These are phyloP conservation scores for Seriola aureovittata DNA, from an alignment of 2,113 vertebrate species.

Conservation along the genomic window DNA sequence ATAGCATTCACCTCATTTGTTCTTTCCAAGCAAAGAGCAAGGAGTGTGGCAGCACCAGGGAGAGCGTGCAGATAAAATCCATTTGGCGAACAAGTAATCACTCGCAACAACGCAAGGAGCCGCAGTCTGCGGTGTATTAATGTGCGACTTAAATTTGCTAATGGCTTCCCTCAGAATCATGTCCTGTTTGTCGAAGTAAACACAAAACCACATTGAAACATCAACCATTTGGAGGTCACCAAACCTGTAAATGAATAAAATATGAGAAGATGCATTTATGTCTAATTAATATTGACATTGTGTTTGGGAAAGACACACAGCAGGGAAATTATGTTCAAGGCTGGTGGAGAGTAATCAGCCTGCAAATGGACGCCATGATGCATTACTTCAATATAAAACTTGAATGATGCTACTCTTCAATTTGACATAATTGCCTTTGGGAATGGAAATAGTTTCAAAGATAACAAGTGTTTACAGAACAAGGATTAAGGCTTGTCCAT, in stretches of 20 bases:
- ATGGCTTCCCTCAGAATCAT: conserved; percentile 33
- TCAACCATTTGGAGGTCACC: conserved; percentile 37
- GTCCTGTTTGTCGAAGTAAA: conserved; percentile 22
- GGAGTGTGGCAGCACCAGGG: conserved; percentile 1
- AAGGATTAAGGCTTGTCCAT: conserved; percentile 2
- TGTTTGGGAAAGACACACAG: conserved; percentile 46
- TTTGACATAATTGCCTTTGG: conserved; percentile 41
- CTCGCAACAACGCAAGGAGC: conserved; percentile 31
- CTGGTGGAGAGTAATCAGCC: conserved; percentile 42
- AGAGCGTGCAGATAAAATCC: conserved; percentile 40
- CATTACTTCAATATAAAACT: conserved; percentile 45
- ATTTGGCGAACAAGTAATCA: conserved; percentile 50
- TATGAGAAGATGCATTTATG: conserved; percentile 49
- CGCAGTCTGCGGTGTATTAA: conserved; percentile 9
- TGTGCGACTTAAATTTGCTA: conserved; percentile 5
- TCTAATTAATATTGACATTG: conserved; percentile 59
- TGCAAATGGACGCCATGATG: conserved; percentile 44
- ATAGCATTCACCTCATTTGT: neutral
- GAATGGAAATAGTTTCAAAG: conserved; percentile 20
- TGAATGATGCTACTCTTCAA: conserved; percentile 31
- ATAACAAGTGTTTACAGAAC: conserved; percentile 29
- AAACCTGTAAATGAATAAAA: conserved; percentile 60
- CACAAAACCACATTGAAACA: conserved; percentile 15
- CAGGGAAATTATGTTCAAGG: conserved; percentile 42
- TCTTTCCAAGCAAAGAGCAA: conserved; percentile 19